These are phyloP conservation scores for Collichthys lucidus DNA, from an alignment of 2,113 vertebrate species.

Conservation along the genomic window DNA sequence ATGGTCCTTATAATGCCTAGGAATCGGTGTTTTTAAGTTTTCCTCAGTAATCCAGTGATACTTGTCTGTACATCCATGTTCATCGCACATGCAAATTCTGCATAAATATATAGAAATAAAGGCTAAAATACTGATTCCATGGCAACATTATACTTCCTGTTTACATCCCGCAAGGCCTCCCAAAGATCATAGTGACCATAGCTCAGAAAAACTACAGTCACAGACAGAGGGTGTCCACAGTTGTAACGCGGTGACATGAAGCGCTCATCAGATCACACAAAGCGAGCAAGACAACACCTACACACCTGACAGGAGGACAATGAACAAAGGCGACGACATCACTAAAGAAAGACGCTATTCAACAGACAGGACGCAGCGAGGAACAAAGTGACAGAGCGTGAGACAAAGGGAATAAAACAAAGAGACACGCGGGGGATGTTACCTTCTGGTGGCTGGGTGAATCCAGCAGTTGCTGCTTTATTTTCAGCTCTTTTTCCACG, in stretches of 20 bases:
- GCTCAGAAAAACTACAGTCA: slow-evolving; percentile 4
- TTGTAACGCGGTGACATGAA: not conserved
- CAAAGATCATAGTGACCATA: not conserved
- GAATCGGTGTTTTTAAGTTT: not conserved
- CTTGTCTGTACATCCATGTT: not conserved
- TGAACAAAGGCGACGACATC: slow-evolving; percentile 7
- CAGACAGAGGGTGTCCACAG: not conserved
- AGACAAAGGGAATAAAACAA: not conserved
- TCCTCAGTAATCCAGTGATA: not conserved
- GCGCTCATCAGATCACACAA: slow-evolving; percentile 14
- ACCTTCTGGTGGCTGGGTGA: slow-evolving; percentile 97
- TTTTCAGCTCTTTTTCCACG: slow-evolving; percentile 91
- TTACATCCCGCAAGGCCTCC: not conserved
- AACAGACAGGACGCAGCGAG: not conserved
- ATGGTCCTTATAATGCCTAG: not conserved
- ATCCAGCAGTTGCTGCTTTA: slow-evolving; percentile 94
- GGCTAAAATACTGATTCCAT: not conserved
- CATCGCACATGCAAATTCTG: no score
- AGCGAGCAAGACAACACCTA: not conserved
- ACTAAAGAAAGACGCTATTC: slow-evolving; percentile 16
- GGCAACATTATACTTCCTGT: not conserved
- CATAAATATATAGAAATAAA: not conserved
- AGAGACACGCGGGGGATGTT: slow-evolving; percentile 38
- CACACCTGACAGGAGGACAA: slow-evolving; percentile 13
- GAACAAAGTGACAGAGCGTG: not conserved